phyloP scores from a whole-genome alignment of 2,888 invertebrate genomes.

The Imbricaverruca yamaguchii region DNA sequence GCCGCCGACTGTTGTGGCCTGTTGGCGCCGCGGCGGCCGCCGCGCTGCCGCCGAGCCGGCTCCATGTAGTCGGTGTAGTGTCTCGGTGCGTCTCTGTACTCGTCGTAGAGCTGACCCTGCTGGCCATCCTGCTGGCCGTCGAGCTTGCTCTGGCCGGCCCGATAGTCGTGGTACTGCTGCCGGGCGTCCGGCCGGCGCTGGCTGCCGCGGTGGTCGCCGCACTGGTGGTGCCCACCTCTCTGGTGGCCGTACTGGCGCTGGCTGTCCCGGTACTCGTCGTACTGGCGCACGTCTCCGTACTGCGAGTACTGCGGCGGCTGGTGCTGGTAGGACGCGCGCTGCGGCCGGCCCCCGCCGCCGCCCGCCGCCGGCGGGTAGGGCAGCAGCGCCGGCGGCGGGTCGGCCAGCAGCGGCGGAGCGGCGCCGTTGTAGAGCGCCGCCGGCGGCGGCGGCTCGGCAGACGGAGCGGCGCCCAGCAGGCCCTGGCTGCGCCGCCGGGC shows the following conservation, averaged over 20 bases:
- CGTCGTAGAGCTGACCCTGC: not conserved
- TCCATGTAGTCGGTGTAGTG: not conserved
- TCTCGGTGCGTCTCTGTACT: not conserved
- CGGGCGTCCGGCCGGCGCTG: not conserved
- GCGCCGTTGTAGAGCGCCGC: not conserved
- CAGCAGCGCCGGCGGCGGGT: not conserved
- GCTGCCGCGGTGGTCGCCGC: not conserved
- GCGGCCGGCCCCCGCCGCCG: too few species aligned
- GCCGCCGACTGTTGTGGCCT: not conserved
- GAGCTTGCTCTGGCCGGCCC: not conserved
- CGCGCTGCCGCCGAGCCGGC: not conserved
- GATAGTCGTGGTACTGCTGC: not conserved
- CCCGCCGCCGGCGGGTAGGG: not conserved
- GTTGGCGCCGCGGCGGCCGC: not conserved
- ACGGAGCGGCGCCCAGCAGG: not conserved
- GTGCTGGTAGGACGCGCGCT: too few species aligned
- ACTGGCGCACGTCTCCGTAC: not conserved
- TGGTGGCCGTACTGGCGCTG: not conserved
- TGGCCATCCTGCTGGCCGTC: not conserved
- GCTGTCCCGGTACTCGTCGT: not conserved
- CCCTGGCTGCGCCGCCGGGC: not conserved
- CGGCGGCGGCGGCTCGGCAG: too few species aligned
- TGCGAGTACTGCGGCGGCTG: too few species aligned
- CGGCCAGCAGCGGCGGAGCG: not conserved
- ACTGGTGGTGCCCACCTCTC: not conserved